Evolutionary conservation across 2,888 invertebrate species (phyloP).

Genomic region (Andrena fulva): DNA sequence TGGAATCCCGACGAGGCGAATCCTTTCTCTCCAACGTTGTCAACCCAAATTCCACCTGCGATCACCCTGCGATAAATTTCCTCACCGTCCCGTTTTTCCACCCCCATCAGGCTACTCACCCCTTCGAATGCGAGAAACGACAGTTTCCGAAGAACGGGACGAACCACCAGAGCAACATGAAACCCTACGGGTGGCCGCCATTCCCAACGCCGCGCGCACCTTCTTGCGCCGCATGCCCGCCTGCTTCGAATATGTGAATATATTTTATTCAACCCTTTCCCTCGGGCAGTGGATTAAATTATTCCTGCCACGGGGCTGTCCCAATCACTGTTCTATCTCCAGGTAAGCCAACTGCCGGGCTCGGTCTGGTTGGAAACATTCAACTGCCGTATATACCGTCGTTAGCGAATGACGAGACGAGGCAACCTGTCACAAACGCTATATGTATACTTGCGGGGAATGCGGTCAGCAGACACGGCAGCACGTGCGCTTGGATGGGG

Average conservation of each 20-base stretch:
- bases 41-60: constrained; percentile 14
- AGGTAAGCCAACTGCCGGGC: not conserved
- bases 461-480: too few species aligned
- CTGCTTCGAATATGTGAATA: constrained; percentile 85
- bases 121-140: constrained; percentile 74
- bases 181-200: constrained; percentile 54
- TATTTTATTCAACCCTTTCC: constrained; percentile 85
- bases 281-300: constrained; percentile 82
- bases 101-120: constrained; percentile 58
- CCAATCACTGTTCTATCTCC: not conserved
- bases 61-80: constrained; percentile 15
- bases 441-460: constrained; percentile 8
- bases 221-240: constrained; percentile 77
- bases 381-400: not conserved
- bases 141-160: constrained; percentile 80
- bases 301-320: constrained; percentile 72
- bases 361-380: not conserved
- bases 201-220: constrained; percentile 51
- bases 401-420: not conserved
- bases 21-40: constrained; percentile 78
- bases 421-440: not conserved
- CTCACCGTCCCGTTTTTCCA: constrained; percentile 39
- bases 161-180: constrained; percentile 80
- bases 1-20: constrained; percentile 83
- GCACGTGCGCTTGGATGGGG: not conserved